Percentiles rank a stretch among this genome's conserved stretches.
These are phyloP conservation scores for Periplaneta americana DNA, from an alignment of 1,140 invertebrate species.

Conservation along the genomic window DNA sequence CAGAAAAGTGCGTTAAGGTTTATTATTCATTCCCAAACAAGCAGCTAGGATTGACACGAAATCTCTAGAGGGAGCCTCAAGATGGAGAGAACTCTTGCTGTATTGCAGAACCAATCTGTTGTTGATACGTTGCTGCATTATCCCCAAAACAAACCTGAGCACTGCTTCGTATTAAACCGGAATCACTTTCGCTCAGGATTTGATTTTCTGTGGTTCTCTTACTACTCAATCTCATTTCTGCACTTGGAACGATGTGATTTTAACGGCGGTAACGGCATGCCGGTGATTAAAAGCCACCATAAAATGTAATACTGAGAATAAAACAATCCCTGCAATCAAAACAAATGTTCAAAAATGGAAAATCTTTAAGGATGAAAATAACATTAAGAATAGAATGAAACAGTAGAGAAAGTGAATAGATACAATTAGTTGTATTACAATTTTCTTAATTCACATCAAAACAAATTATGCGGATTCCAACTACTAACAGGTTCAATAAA, in stretches of 20 bases:
- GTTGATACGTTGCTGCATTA: not conserved
- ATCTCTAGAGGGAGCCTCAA: not conserved
- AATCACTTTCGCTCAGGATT: too few relatives aligned
- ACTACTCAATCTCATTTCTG: not conserved
- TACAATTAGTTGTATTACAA: too few relatives aligned
- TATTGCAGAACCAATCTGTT: not conserved
- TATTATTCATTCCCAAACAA: conserved; percentile 11
- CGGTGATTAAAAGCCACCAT: not conserved
- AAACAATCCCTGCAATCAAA: too few relatives aligned
- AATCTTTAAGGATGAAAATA: too few relatives aligned
- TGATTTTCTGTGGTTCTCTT: not conserved
- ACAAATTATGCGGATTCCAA: too few relatives aligned
- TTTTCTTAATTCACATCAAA: too few relatives aligned
- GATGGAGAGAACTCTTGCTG: not conserved
- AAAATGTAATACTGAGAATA: not conserved
- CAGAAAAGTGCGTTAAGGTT: conserved; percentile 15
- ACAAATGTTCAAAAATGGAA: too few relatives aligned
- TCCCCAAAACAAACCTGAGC: not conserved
- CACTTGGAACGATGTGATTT: not conserved
- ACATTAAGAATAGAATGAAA: too few relatives aligned
- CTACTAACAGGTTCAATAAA: too few relatives aligned
- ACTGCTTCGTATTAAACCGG: not conserved
- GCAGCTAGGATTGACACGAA: conserved; percentile 12
- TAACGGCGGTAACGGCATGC: not conserved
- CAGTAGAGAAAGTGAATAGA: too few relatives aligned